Evolutionary conservation across 2,113 vertebrate genomes (phyloP), one percentile per base, ranked within the genome.

Genomic region (Leptodactylus fuscus): DNA sequence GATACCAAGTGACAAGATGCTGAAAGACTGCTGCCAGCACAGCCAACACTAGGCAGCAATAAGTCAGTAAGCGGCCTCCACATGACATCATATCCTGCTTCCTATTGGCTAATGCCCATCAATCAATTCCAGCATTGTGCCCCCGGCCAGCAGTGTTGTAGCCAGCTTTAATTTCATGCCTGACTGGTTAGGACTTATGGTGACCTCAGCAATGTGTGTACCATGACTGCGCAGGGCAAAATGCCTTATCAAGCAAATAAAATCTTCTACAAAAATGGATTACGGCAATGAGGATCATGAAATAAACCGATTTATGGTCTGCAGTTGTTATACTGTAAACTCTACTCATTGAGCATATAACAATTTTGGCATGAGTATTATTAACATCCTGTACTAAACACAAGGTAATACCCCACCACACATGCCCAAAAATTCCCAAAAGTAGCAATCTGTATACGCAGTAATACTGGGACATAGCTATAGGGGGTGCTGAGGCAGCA

Each of bases 41-140:
- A 49, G 71, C 41, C 71, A 75, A 11, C 71, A 75, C 71, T 75
- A 49, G 71, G 38, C 71, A 75, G 91, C 65, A 41, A 58, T 79
- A 38, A 58, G 32, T 36, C 29, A 58, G n/a, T 18, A 9, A 12
- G 6, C 11, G 16, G 20, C 51, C 22, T 60, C 76, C 76, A 58
- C 36, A 60, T 58, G 34, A 41, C 76, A 78, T 77, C 46, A 34
- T 49, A 53, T 32, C 48, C 49, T 13, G 22, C 27, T 78, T 55
- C 29, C 49, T 38, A 58, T 38, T 79, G 32, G 51, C 53, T 79
- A 24, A 20, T 53, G 27, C 74, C 29, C 48, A 76, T 76, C 48
- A 32, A 32, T 51, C 22, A 12, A 48, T 76, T 29, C 29, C 74
- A 51, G 44, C 41, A 49, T 75, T 75, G 41, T 75, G 74, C 46